Conservation (phyloP, 2,797 vertebrate species). For the Bovichtus variegatus region DNA sequence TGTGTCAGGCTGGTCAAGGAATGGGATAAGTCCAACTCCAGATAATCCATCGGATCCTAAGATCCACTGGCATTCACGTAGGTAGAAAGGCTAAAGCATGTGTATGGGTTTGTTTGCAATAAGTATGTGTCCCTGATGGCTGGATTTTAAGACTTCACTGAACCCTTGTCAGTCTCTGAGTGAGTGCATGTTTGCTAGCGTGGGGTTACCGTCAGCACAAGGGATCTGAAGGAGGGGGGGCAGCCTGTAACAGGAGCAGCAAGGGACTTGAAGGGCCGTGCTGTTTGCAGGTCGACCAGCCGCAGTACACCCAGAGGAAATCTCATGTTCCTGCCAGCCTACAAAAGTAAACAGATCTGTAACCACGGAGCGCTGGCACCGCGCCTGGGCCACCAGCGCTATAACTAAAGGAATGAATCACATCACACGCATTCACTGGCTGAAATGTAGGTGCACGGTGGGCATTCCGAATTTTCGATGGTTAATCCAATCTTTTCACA, state of each 20-base stretch:
- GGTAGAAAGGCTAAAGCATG: constrained; percentile 36
- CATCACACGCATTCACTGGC: constrained; percentile 32
- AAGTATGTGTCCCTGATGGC: not conserved
- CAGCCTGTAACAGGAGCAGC: constrained; percentile 50
- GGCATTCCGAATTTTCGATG: not conserved
- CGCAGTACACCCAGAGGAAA: constrained; percentile 77
- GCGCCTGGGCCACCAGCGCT: constrained; percentile 63
- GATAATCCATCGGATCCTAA: constrained; percentile 68
- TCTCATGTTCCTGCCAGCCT: constrained; percentile 82
- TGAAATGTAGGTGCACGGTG: not conserved
- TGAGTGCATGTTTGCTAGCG: constrained; percentile 48
- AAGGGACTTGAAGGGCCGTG: constrained; percentile 51
- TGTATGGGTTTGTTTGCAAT: constrained; percentile 15
- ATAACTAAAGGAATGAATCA: constrained; percentile 64
- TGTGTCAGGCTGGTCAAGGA: constrained; percentile 61
- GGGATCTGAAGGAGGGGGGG: constrained; percentile 14
- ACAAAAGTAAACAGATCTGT: constrained; percentile 80
- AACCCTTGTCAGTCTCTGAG: constrained; percentile 23
- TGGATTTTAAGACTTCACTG: constrained; percentile 19
- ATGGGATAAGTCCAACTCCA: constrained; percentile 56
- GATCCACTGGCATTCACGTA: constrained; percentile 53
- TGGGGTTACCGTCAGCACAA: constrained; percentile 39
- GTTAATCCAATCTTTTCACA: not conserved
- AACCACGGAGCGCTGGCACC: constrained; percentile 71
- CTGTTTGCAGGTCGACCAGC: constrained; percentile 71